Evolutionary conservation across 2,888 invertebrate genomes (phyloP).

Genomic region (Xestia rhomboidea): DNA sequence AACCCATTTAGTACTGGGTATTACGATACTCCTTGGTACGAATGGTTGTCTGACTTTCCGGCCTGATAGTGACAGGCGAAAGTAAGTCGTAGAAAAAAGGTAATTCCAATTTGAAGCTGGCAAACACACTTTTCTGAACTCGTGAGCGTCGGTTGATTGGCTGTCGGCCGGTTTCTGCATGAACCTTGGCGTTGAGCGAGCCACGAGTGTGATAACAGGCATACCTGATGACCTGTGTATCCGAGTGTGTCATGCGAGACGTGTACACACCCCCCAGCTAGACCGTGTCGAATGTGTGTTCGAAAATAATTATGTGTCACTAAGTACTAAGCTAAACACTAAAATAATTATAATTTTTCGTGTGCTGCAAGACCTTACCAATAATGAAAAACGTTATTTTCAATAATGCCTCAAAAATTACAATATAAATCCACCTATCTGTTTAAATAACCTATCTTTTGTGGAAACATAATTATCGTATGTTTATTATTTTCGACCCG

Average conservation of each 20-base stretch:
- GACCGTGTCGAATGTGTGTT: too few species aligned
- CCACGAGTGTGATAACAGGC: too few species aligned
- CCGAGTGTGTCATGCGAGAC: too few species aligned
- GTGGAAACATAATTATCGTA: conserved; percentile 4
- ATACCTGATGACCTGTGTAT: too few species aligned
- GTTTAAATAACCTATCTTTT: not conserved
- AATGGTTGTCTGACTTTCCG: not conserved
- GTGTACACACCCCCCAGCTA: too few species aligned
- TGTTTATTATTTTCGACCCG: conserved; percentile 11
- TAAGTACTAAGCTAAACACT: too few species aligned
- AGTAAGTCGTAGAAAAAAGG: not conserved
- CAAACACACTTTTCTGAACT: too few species aligned
- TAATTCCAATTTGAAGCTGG: conserved; percentile 4
- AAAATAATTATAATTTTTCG: too few species aligned
- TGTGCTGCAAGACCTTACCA: not conserved
- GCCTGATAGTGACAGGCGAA: not conserved
- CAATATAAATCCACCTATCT: not conserved
- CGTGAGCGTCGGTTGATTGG: too few species aligned
- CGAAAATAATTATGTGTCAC: not conserved
- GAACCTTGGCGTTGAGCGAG: too few species aligned
- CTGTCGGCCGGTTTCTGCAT: too few species aligned
- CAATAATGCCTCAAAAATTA: not conserved
- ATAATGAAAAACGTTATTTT: not conserved
- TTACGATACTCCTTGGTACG: not conserved
- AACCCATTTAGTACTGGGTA: not conserved